These are phyloP conservation scores for Gopherus flavomarginatus DNA, from an alignment of 2,113 vertebrate genomes.

Conservation along the genomic window DNA sequence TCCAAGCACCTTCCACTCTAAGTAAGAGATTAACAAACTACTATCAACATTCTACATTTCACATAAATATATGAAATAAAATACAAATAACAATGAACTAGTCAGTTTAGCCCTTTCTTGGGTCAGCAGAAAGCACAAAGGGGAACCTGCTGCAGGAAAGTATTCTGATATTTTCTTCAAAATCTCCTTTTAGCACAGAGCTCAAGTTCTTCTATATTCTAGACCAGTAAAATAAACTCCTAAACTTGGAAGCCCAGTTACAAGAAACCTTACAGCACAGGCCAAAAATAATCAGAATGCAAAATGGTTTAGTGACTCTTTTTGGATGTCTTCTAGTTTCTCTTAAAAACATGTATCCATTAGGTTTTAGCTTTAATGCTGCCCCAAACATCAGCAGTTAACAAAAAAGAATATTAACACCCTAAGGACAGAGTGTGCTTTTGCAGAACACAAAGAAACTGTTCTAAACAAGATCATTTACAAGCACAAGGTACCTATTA, in stretches of 20 bases:
- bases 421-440: not conserved
- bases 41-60: constrained; percentile 30
- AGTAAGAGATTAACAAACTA: not conserved
- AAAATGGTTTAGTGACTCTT: not conserved
- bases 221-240: not conserved
- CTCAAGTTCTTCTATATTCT: not conserved
- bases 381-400: not conserved
- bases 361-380: not conserved
- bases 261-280: not conserved
- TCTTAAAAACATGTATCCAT: not conserved
- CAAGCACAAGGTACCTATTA: not conserved
- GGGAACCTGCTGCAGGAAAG: not conserved
- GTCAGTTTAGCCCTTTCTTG: not conserved
- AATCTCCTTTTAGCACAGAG: not conserved
- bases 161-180: not conserved
- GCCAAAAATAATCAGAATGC: not conserved
- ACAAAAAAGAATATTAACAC: not conserved
- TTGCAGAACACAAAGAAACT: not conserved
- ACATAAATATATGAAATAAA: not conserved
- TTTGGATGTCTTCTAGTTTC: not conserved
- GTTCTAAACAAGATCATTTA: not conserved
- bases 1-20: constrained; percentile 45
- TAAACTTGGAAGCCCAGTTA: not conserved
- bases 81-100: not conserved
- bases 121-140: not conserved